phyloP scores from a whole-genome alignment of 2,113 vertebrate genomes.

The Scopus umbretta region DNA sequence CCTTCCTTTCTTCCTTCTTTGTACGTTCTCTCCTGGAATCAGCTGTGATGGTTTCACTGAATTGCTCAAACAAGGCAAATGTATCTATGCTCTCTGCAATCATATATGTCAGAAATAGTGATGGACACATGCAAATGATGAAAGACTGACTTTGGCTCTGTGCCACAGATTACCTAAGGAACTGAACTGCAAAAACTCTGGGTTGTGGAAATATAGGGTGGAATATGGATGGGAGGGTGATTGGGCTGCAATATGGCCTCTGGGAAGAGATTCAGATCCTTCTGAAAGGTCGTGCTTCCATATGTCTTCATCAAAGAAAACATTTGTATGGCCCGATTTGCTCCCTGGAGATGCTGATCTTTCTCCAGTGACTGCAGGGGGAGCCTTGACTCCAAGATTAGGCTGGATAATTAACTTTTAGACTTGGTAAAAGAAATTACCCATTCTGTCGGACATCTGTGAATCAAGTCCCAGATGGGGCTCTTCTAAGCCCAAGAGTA shows the following conservation, averaged over 20 bases:
- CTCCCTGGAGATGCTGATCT: not conserved
- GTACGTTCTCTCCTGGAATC: not conserved
- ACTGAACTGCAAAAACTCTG: not conserved
- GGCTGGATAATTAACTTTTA: too few relatives aligned
- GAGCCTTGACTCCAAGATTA: not conserved
- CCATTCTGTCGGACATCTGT: not conserved
- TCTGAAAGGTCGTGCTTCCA: not conserved
- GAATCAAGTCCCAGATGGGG: not conserved
- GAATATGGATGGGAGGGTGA: not conserved
- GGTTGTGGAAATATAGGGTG: not conserved
- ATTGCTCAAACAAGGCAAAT: not conserved
- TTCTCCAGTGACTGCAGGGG: slow-evolving; percentile 6
- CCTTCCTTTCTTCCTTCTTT: not conserved
- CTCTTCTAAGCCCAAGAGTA: not conserved
- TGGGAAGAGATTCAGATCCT: not conserved
- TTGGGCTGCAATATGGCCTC: not conserved
- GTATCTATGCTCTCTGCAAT: not conserved
- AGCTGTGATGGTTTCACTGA: not conserved
- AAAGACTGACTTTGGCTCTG: not conserved
- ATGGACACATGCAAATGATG: not conserved
- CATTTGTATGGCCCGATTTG: rapidly evolving
- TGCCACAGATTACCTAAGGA: not conserved
- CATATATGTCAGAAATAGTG: not conserved
- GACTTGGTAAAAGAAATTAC: not conserved
- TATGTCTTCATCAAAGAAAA: not conserved